These are phyloP conservation scores for Catharus fuscescens DNA, from an alignment of 2,113 vertebrate species.

Conservation along the genomic window DNA sequence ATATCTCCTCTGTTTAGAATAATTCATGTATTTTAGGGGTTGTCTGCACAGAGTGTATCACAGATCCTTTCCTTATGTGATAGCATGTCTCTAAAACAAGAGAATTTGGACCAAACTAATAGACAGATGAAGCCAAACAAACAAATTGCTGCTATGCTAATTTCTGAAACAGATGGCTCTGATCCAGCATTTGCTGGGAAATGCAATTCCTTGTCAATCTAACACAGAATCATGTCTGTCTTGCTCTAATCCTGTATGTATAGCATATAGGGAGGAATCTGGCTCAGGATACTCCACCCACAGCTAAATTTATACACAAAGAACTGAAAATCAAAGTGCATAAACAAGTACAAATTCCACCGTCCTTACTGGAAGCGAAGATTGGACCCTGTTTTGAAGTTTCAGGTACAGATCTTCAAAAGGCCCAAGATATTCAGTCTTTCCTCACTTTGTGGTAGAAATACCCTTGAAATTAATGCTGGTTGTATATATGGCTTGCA, in stretches of 20 bases:
- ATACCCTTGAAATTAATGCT: constrained; percentile 17
- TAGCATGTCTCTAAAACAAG: background rate
- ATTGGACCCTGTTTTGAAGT: constrained; percentile 41
- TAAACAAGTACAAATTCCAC: constrained; percentile 25
- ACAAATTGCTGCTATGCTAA: constrained; percentile 57
- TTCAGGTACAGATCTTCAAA: constrained; percentile 31
- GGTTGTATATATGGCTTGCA: background rate
- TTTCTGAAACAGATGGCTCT: constrained; percentile 63
- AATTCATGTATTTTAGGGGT: background rate
- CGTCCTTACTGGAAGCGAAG: background rate
- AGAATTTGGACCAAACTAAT: constrained; percentile 55
- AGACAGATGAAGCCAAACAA: constrained; percentile 62
- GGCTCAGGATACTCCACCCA: constrained; percentile 27
- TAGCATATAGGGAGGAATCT: constrained; percentile 17
- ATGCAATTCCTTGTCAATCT: constrained; percentile 48
- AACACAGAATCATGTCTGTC: background rate
- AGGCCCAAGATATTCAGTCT: background rate
- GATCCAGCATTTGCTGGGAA: constrained; percentile 45
- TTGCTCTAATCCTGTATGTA: constrained; percentile 32
- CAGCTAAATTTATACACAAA: constrained; percentile 53
- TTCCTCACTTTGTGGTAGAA: background rate
- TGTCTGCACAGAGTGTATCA: background rate
- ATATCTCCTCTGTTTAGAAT: background rate
- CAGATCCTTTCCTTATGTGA: background rate
- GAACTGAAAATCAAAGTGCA: constrained; percentile 51